A percentile compares a stretch with the other conserved stretches of the same genome.
These are phyloP conservation scores for Volucella inanis DNA, from an alignment of 2,888 invertebrate genomes.

Conservation along the genomic window DNA sequence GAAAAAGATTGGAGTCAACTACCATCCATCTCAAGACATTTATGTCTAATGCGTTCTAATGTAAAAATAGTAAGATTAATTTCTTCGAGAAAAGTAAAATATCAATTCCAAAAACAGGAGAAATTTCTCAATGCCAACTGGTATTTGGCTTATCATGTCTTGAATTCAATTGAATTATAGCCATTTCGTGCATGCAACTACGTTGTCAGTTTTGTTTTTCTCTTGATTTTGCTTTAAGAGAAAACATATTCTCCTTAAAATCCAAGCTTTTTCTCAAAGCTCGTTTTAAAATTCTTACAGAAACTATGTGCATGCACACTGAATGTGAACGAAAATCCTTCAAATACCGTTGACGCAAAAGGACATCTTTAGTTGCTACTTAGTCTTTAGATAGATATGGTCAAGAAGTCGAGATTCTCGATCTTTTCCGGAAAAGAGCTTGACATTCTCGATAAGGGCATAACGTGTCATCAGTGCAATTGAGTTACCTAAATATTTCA, in stretches of 20 bases:
- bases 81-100: too few relatives aligned
- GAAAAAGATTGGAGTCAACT: too few relatives aligned
- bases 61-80: too few relatives aligned
- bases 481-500: background rate
- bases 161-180: too few relatives aligned
- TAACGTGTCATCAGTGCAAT: constrained; percentile 9
- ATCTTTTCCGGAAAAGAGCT: background rate
- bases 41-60: too few relatives aligned
- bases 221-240: too few relatives aligned
- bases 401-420: background rate
- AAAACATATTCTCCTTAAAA: background rate
- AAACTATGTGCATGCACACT: background rate
- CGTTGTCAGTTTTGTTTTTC: too few relatives aligned
- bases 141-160: too few relatives aligned
- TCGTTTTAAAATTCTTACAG: background rate
- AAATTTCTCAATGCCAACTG: too few relatives aligned
- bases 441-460: background rate
- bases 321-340: constrained; percentile 14
- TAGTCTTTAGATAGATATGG: constrained; percentile 13
- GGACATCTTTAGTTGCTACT: constrained; percentile 29
- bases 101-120: too few relatives aligned
- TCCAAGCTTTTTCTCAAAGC: constrained; percentile 8
- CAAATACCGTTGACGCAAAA: constrained; percentile 19
- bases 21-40: too few relatives aligned
- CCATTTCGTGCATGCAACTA: too few relatives aligned